Evolutionary conservation across 2,888 invertebrate species (phyloP).

Genomic region (Lottia scabra): DNA sequence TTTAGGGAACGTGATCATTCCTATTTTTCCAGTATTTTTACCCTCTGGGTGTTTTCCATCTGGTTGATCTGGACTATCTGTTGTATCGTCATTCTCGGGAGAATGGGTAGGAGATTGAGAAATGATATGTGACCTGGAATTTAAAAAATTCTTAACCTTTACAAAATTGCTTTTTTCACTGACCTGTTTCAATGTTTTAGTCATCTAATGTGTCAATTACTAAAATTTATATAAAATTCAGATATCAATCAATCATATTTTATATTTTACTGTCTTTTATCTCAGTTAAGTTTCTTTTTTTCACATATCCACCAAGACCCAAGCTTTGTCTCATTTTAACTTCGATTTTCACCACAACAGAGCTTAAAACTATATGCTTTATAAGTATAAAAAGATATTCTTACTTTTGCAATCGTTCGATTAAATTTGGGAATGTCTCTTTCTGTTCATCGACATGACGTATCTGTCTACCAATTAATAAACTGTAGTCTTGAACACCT

Average conservation of each 20-base stretch:
- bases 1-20: constrained; percentile 22
- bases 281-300: too few species aligned
- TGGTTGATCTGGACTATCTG: constrained; percentile 2
- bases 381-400: constrained; percentile 16
- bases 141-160: neutral
- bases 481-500: constrained; percentile 59
- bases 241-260: too few species aligned
- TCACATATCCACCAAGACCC: too few species aligned
- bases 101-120: constrained; percentile 11
- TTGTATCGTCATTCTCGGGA: constrained; percentile 10
- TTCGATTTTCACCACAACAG: too few species aligned
- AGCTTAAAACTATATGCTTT: too few species aligned
- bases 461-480: constrained; percentile 54
- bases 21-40: constrained; percentile 5
- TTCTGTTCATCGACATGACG: constrained; percentile 35
- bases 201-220: too few species aligned
- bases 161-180: too few species aligned
- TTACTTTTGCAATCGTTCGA: constrained; percentile 50
- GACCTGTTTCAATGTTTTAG: too few species aligned
- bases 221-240: too few species aligned
- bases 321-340: too few species aligned
- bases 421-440: constrained; percentile 44
- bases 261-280: too few species aligned
- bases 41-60: neutral
- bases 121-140: constrained; percentile 31